Evolutionary conservation across 2,797 vertebrate species (phyloP).

Genomic region (Acomys russatus): DNA sequence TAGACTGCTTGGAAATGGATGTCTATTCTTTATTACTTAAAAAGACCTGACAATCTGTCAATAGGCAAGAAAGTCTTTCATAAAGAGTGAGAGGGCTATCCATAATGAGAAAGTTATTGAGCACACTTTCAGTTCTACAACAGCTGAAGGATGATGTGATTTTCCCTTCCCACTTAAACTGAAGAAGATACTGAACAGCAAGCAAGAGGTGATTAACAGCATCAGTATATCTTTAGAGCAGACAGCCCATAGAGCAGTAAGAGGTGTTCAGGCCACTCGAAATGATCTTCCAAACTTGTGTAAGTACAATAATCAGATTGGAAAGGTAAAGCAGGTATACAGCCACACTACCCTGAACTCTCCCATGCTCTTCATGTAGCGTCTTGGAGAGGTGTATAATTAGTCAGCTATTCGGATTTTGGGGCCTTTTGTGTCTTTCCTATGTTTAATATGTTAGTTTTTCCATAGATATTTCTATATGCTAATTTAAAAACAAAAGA

Average conservation of each 20-base stretch:
- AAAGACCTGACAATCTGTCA: slow-evolving; percentile 65
- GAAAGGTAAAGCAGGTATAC: background rate
- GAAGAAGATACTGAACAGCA: slow-evolving; percentile 61
- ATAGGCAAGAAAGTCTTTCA: slow-evolving; percentile 64
- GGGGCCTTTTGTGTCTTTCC: background rate
- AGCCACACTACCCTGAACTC: background rate
- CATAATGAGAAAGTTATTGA: slow-evolving; percentile 72
- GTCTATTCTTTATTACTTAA: slow-evolving; percentile 42
- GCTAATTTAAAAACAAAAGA: background rate
- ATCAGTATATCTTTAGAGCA: slow-evolving; percentile 15
- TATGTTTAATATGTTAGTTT: background rate
- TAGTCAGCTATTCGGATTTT: slow-evolving; percentile 38
- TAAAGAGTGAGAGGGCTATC: slow-evolving; percentile 25
- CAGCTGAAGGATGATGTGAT: slow-evolving; percentile 30
- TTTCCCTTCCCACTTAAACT: slow-evolving; percentile 64
- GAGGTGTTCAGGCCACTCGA: background rate
- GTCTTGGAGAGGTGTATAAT: background rate
- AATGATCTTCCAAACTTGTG: slow-evolving; percentile 4
- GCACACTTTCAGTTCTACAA: slow-evolving; percentile 66
- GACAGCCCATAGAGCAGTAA: background rate
- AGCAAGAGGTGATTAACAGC: slow-evolving; percentile 51
- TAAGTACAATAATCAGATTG: slow-evolving; percentile 6
- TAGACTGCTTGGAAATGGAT: background rate
- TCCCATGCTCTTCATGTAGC: background rate
- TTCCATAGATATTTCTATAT: background rate